Conservation (phyloP, 2,888 invertebrate species). For the Coleophora flavipennella region DNA sequence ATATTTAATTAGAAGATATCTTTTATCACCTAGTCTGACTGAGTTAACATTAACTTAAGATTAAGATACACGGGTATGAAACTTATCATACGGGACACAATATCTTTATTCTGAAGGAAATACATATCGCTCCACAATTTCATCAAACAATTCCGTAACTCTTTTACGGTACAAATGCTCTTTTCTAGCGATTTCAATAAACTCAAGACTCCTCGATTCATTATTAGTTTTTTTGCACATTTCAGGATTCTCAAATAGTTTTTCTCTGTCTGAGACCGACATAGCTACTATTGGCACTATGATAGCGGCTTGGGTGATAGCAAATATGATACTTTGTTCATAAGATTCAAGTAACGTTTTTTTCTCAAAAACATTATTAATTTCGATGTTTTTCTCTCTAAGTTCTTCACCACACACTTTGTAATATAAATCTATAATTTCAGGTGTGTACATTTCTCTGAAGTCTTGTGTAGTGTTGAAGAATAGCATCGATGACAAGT, state of each 20-base stretch:
- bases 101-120: conserved; percentile 10
- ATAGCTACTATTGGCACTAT: conserved; percentile 45
- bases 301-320: conserved; percentile 46
- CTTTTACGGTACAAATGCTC: conserved; percentile 43
- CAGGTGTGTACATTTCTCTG: conserved; percentile 47
- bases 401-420: conserved; percentile 52
- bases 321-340: conserved; percentile 42
- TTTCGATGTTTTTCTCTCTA: conserved; percentile 28
- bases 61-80: neutral
- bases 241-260: conserved; percentile 37
- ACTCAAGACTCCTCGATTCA: conserved; percentile 41
- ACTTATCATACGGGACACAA: neutral
- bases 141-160: conserved; percentile 67
- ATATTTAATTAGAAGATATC: too few species aligned
- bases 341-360: conserved; percentile 29
- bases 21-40: too few species aligned
- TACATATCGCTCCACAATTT: conserved; percentile 65
- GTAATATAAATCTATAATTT: conserved; percentile 71
- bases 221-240: conserved; percentile 27
- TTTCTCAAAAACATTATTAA: conserved; percentile 29
- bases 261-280: conserved; percentile 28
- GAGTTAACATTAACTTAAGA: neutral
- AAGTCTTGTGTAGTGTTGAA: conserved; percentile 63
- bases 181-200: conserved; percentile 37
- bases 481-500: conserved; percentile 70